These are phyloP conservation scores for Calidris pygmaea DNA, from an alignment of 2,113 vertebrate species.

Conservation along the genomic window DNA sequence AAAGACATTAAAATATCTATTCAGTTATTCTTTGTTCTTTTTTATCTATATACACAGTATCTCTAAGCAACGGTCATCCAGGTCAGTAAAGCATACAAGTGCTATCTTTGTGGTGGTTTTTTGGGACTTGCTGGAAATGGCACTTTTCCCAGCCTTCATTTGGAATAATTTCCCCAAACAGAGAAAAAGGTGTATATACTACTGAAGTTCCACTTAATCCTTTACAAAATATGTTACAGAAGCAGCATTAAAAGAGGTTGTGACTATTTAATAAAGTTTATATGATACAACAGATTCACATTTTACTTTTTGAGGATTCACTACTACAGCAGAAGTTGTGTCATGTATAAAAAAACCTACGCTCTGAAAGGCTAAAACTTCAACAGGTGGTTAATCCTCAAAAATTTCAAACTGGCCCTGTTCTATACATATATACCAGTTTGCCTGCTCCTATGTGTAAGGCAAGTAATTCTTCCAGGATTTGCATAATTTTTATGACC, in stretches of 20 bases:
- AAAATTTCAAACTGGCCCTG: background rate
- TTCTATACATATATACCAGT: background rate
- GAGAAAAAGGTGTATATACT: background rate
- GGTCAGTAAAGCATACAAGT: background rate
- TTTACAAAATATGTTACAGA: background rate
- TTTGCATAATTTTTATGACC: background rate
- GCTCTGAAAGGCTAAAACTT: background rate
- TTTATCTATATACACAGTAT: background rate
- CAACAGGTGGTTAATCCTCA: background rate
- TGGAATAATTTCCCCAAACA: background rate
- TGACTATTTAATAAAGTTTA: background rate
- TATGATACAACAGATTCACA: background rate
- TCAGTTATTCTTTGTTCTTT: background rate
- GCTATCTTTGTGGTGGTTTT: background rate
- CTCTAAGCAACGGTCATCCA: background rate
- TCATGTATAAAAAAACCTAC: background rate
- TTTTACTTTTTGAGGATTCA: background rate
- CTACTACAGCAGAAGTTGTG: background rate
- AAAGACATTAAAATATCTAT: background rate
- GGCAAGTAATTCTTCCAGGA: background rate
- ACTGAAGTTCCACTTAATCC: background rate
- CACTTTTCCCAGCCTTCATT: background rate
- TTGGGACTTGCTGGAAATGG: background rate
- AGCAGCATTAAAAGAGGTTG: background rate
- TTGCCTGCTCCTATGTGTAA: background rate